Evolutionary conservation across 2,888 invertebrate species (phyloP).

Genomic region (Chalcosyrphus nemorum): DNA sequence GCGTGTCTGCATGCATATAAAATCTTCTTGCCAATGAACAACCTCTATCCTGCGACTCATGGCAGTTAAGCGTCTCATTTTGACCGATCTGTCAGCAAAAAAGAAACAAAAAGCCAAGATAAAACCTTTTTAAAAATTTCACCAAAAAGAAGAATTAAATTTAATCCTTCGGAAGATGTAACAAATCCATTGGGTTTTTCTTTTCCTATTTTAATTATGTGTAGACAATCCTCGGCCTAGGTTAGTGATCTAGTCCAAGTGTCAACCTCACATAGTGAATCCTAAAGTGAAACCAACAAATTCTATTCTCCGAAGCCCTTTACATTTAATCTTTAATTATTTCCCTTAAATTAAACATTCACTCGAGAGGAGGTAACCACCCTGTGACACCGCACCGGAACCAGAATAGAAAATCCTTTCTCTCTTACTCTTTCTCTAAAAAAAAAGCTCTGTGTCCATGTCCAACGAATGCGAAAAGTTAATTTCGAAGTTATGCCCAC

Average conservation of each 20-base stretch:
- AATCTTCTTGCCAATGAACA: too few species aligned
- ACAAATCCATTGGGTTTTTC: background rate
- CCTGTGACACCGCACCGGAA: constrained; percentile 43
- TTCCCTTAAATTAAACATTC: constrained; percentile 60
- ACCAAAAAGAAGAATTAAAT: background rate
- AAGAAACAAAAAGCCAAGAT: too few species aligned
- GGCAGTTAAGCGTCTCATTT: too few species aligned
- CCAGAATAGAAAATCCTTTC: constrained; percentile 2
- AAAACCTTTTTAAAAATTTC: too few species aligned
- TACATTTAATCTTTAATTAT: constrained; percentile 59
- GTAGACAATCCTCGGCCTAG: constrained; percentile 27
- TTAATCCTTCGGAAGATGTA: too few species aligned
- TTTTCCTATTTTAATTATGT: constrained; percentile 38
- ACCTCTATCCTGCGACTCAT: too few species aligned
- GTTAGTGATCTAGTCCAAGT: constrained; percentile 27
- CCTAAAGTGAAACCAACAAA: constrained; percentile 10
- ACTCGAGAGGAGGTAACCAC: constrained; percentile 20
- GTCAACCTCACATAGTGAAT: constrained; percentile 10
- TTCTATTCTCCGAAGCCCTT: constrained; percentile 6
- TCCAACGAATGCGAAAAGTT: constrained; percentile 66
- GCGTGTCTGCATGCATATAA: too few species aligned
- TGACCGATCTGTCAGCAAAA: too few species aligned
- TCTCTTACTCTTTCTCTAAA: background rate
- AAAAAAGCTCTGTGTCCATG: constrained; percentile 12
- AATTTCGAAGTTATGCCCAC: constrained; percentile 70